These are phyloP conservation scores for Lutjanus argentimaculatus DNA, from an alignment of 2,797 vertebrate genomes.

Conservation along the genomic window DNA sequence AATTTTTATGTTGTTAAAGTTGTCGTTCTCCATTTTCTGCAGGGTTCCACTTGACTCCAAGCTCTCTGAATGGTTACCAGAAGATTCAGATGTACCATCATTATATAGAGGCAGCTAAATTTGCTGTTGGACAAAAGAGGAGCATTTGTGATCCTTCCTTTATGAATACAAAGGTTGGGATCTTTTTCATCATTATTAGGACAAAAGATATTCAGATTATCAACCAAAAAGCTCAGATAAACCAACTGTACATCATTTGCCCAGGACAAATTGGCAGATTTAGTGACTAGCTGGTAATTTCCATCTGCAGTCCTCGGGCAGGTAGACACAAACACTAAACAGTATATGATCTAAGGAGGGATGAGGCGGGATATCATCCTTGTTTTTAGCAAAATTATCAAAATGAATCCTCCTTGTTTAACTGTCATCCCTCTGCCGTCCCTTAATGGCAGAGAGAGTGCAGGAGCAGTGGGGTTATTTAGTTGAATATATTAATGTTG, in stretches of 20 bases:
- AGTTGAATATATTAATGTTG: no score
- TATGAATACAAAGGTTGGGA: constrained; percentile 61
- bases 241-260: no score
- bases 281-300: not conserved
- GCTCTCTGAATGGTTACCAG: constrained; percentile 68
- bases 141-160: constrained; percentile 83
- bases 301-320: not conserved
- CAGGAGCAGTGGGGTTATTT: no score
- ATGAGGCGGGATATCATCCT: no score
- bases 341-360: no score
- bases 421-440: no score
- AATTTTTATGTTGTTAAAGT: not conserved
- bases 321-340: no score
- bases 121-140: constrained; percentile 87
- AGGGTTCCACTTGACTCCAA: constrained; percentile 86
- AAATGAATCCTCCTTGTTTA: no score
- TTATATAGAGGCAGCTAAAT: constrained; percentile 91
- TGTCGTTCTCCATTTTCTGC: not conserved
- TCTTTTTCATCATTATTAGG: not conserved
- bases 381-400: no score
- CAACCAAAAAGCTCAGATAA: no score
- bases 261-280: not conserved
- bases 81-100: constrained; percentile 86
- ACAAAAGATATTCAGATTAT: not conserved
- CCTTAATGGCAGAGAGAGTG: no score